phyloP scores from a whole-genome alignment of 2,888 invertebrate species.

The Trachelus tabidus region DNA sequence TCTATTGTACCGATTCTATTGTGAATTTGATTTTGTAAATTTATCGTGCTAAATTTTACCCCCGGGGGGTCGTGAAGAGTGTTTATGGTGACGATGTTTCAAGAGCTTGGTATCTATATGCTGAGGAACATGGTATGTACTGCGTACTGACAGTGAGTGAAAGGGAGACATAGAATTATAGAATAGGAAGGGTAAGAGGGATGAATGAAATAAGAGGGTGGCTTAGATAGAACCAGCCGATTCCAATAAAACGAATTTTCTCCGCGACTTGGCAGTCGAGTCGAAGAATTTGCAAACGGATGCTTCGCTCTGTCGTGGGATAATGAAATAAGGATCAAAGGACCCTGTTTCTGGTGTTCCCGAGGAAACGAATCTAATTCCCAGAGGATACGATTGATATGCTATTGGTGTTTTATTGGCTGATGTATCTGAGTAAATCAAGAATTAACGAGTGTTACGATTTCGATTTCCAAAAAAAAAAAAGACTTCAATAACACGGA shows the following conservation, averaged over 20 bases:
- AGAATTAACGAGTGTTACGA: background rate
- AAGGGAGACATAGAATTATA: background rate
- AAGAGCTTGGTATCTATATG: background rate
- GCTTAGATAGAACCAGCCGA: slow-evolving; percentile 28
- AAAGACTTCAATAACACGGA: background rate
- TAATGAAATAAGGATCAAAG: slow-evolving; percentile 66
- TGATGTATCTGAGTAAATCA: background rate
- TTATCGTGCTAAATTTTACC: background rate
- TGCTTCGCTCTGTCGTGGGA: slow-evolving; percentile 47
- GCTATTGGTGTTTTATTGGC: slow-evolving; percentile 3
- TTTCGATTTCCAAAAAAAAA: background rate
- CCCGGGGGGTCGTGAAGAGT: background rate
- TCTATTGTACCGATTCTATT: background rate
- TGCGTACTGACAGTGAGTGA: background rate
- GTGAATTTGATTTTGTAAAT: background rate
- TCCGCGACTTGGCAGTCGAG: slow-evolving; percentile 59
- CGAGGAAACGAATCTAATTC: slow-evolving; percentile 40
- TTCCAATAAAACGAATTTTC: slow-evolving; percentile 64
- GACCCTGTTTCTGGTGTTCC: slow-evolving; percentile 18
- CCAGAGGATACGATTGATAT: slow-evolving; percentile 21
- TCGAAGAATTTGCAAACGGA: slow-evolving; percentile 61
- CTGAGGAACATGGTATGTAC: background rate
- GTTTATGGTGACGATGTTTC: background rate
- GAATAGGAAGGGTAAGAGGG: slow-evolving; percentile 2
- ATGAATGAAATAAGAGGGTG: slow-evolving; percentile 22